phyloP scores from a whole-genome alignment of 2,888 invertebrate species.

The Apocheima hispidaria region DNA sequence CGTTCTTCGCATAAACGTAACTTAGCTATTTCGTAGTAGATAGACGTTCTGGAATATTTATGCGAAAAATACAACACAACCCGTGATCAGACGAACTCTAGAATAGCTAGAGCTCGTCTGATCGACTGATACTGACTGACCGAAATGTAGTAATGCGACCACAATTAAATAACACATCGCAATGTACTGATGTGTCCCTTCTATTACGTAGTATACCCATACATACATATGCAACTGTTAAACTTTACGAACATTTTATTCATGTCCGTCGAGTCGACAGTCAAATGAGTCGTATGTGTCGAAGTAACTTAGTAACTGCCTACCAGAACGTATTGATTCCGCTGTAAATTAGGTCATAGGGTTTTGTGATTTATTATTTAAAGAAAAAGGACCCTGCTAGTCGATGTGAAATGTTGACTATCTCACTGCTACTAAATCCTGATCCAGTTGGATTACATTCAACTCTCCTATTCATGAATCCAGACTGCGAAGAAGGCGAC shows the following conservation, averaged over 20 bases:
- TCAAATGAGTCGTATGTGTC: constrained; percentile 29
- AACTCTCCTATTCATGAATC: constrained; percentile 32
- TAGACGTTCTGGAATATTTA: too few relatives aligned
- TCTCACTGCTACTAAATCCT: constrained; percentile 38
- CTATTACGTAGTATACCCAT: too few relatives aligned
- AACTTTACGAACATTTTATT: constrained; percentile 21
- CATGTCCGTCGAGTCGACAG: constrained; percentile 21
- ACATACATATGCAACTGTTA: constrained; percentile 1
- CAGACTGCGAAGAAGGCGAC: constrained; percentile 4
- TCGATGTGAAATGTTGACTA: constrained; percentile 43
- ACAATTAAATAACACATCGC: too few relatives aligned
- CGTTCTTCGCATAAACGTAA: too few relatives aligned
- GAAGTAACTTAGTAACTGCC: constrained; percentile 38
- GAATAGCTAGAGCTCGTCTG: too few relatives aligned
- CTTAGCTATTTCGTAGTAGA: too few relatives aligned
- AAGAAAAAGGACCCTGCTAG: constrained; percentile 45
- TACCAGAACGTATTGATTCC: constrained; percentile 51
- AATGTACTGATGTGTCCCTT: too few relatives aligned
- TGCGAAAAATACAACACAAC: too few relatives aligned
- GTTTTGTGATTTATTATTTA: constrained; percentile 57
- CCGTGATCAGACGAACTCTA: too few relatives aligned
- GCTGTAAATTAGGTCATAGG: constrained; percentile 54
- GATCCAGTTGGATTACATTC: constrained; percentile 37
- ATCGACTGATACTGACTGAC: too few relatives aligned
- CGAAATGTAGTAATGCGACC: too few relatives aligned